A percentile compares a stretch with the other conserved stretches of the same genome.
Evolutionary conservation across 1,140 invertebrate genomes (phyloP).

Genomic region (Mercenaria mercenaria): DNA sequence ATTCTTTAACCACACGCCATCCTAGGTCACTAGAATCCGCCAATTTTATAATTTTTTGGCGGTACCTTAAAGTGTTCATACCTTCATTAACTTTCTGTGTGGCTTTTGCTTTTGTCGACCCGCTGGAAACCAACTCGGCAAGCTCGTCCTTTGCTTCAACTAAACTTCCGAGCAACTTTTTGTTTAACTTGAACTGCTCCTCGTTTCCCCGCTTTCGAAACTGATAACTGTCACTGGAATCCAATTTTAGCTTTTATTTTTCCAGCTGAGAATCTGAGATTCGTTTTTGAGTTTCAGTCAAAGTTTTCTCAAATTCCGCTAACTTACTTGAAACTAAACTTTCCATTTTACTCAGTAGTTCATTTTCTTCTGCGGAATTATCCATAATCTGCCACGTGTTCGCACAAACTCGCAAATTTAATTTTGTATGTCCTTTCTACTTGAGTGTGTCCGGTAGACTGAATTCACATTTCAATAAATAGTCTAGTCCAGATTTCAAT

Average conservation of each 20-base stretch:
- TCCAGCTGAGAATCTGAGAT: background rate
- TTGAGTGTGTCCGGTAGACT: background rate
- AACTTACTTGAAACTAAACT: background rate
- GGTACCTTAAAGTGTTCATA: background rate
- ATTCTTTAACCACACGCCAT: background rate
- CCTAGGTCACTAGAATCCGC: background rate
- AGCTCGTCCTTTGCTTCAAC: background rate
- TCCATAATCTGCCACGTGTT: background rate
- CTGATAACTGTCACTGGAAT: background rate
- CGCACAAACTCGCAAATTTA: background rate
- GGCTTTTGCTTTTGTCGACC: background rate
- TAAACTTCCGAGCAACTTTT: background rate
- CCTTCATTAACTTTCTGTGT: background rate
- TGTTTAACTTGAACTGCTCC: background rate
- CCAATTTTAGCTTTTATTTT: background rate
- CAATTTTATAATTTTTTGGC: slow-evolving; percentile 1
- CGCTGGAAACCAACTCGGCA: background rate
- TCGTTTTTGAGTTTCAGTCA: background rate
- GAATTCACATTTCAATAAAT: background rate
- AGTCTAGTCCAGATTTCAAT: no score
- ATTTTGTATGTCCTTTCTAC: background rate
- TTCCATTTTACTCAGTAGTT: background rate
- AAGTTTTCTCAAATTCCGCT: background rate
- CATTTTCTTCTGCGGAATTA: background rate
- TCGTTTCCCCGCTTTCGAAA: background rate